Evolutionary conservation across 2,113 vertebrate genomes (phyloP).

Genomic region (Speoplatyrhinus poulsoni): DNA sequence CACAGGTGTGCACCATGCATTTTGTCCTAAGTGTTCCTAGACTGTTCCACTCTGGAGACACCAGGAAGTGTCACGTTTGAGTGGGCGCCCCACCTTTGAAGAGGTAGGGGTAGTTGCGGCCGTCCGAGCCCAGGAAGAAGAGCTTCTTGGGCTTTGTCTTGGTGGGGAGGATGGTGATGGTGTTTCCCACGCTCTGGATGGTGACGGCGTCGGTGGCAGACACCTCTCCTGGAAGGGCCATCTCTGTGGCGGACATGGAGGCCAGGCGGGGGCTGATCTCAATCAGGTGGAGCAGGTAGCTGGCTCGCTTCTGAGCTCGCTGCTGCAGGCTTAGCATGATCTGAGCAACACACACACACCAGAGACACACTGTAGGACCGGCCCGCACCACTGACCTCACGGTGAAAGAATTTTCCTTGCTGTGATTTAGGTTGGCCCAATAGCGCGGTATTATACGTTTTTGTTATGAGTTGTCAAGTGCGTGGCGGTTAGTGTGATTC

Average conservation of each 20-base stretch:
- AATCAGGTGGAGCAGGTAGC: slow-evolving; percentile 89
- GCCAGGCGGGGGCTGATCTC: slow-evolving; percentile 95
- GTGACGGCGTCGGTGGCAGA: slow-evolving; percentile 92
- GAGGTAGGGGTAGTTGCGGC: slow-evolving; percentile 93
- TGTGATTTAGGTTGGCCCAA: too few species aligned
- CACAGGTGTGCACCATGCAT: too few species aligned
- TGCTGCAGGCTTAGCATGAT: slow-evolving; percentile 98
- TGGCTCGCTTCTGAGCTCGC: slow-evolving; percentile 93
- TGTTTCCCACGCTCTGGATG: slow-evolving; percentile 93
- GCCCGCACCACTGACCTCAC: too few species aligned
- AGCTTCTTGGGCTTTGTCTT: slow-evolving; percentile 99
- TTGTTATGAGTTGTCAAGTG: too few species aligned
- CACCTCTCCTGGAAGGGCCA: slow-evolving; percentile 93
- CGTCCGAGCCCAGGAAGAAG: slow-evolving; percentile 94
- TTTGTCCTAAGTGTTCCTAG: too few species aligned
- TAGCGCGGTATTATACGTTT: too few species aligned
- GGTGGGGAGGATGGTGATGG: slow-evolving; percentile 95
- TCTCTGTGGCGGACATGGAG: slow-evolving; percentile 91
- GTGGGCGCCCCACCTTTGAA: slow-evolving; percentile 86
- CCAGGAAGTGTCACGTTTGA: not conserved
- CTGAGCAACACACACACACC: slow-evolving; percentile 57
- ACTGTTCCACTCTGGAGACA: not conserved
- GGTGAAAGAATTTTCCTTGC: too few species aligned
- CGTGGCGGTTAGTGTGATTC: too few species aligned
- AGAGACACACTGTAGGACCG: too few species aligned